phyloP scores from a whole-genome alignment of 2,113 vertebrate species.

The Mormyrus iriodes region DNA sequence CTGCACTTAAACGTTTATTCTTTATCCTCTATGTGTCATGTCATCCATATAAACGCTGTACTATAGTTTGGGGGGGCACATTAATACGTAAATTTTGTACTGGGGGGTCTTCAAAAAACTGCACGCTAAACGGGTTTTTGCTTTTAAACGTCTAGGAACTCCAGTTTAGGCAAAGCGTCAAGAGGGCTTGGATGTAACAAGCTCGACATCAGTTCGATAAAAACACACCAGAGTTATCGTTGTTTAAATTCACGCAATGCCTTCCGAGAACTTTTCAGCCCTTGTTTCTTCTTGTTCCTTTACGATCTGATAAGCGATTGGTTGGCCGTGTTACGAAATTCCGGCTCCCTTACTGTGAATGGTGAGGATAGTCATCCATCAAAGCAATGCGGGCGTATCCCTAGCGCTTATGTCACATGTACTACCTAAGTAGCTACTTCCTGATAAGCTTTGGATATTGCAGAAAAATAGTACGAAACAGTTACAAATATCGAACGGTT shows the following conservation, averaged over 20 bases:
- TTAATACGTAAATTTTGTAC: background rate
- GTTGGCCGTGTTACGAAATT: background rate
- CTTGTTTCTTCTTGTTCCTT: background rate
- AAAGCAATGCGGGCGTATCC: background rate
- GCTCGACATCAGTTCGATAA: background rate
- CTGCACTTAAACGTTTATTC: background rate
- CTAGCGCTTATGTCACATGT: background rate
- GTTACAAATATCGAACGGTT: background rate
- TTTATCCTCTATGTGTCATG: background rate
- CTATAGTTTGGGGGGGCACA: background rate
- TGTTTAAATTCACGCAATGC: background rate
- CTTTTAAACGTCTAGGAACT: background rate
- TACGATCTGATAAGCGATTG: conserved; percentile 1
- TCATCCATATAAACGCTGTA: background rate
- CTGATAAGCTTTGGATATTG: conserved; percentile 31
- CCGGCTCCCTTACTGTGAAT: background rate
- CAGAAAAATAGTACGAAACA: conserved; percentile 2
- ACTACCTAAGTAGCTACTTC: conserved; percentile 6
- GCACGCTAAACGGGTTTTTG: background rate
- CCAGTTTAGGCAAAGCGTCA: background rate
- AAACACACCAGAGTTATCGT: background rate
- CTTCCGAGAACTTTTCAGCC: background rate
- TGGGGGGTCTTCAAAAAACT: background rate
- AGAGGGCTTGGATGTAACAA: background rate
- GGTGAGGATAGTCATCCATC: background rate